Percentiles rank a stretch among this genome's conserved stretches.
Evolutionary conservation across 2,113 vertebrate species (phyloP).

Genomic region (Aspidoscelis tigris): DNA sequence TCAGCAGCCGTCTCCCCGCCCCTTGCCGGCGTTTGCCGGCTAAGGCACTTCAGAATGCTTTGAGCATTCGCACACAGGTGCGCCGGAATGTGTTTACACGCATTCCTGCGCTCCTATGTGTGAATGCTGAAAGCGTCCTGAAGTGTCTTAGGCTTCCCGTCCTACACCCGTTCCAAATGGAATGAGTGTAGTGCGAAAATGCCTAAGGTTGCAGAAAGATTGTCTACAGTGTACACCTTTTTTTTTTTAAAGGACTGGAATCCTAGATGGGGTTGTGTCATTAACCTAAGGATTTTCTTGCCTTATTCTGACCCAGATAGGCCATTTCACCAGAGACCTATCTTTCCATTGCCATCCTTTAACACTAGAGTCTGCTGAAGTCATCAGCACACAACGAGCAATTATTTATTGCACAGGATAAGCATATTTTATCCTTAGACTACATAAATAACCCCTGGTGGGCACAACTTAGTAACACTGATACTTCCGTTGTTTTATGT

Average conservation of each 20-base stretch:
- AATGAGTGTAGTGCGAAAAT: too few species aligned
- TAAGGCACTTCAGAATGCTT: too few species aligned
- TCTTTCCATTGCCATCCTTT: not conserved
- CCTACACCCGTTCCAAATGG: too few species aligned
- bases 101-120: too few species aligned
- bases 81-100: too few species aligned
- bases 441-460: constrained; percentile 1
- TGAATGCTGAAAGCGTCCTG: too few species aligned
- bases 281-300: not conserved
- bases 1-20: too few species aligned
- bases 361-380: not conserved
- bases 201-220: too few species aligned
- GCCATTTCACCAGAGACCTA: not conserved
- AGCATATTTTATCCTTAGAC: constrained; percentile 2
- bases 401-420: not conserved
- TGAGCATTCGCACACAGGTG: too few species aligned
- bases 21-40: too few species aligned
- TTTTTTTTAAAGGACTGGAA: not conserved
- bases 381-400: not conserved
- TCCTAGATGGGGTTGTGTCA: not conserved
- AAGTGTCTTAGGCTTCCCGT: too few species aligned
- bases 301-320: not conserved
- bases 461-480: constrained; percentile 23
- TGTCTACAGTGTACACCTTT: too few species aligned
- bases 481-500: constrained; percentile 20